phyloP scores from a whole-genome alignment of 2,797 vertebrate genomes.

The Gymnothorax javanicus region DNA sequence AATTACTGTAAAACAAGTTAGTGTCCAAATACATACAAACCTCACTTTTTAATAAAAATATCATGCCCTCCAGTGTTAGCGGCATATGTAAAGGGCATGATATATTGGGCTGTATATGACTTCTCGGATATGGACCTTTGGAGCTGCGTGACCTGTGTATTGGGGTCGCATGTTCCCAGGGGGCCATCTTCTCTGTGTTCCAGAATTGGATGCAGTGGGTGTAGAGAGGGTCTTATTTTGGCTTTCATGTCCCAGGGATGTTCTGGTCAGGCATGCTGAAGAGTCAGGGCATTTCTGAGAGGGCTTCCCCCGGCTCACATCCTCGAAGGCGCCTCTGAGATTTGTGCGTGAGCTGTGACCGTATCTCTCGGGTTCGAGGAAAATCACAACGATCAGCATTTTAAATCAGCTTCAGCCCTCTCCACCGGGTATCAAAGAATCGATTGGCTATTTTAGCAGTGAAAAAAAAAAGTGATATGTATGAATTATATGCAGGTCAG shows the following conservation, averaged over 20 bases:
- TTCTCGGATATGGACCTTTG: constrained; percentile 20
- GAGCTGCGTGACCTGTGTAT: constrained; percentile 34
- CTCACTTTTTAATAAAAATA: no score
- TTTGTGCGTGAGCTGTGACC: neutral
- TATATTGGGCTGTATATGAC: neutral
- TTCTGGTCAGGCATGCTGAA: constrained; percentile 60
- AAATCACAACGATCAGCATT: no score
- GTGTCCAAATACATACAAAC: no score
- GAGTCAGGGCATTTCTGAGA: constrained; percentile 65
- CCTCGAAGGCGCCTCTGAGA: constrained; percentile 35
- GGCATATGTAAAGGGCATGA: neutral
- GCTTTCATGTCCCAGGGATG: constrained; percentile 58
- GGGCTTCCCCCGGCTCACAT: constrained; percentile 64
- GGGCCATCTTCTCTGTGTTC: constrained; percentile 52
- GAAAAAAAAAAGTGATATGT: no score
- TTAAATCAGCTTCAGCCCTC: no score
- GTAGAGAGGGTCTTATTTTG: constrained; percentile 64
- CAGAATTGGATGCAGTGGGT: constrained; percentile 59
- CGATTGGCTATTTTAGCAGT: no score
- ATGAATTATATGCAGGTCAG: no score
- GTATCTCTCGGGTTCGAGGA: no score
- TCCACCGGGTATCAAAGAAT: no score
- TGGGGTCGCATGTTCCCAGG: constrained; percentile 52
- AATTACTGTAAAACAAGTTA: no score
- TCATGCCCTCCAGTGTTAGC: neutral